Percentiles rank a stretch among this genome's conserved stretches.
Evolutionary conservation across 2,113 vertebrate species (phyloP).

Genomic region (Sinocyclocheilus anophthalmus): DNA sequence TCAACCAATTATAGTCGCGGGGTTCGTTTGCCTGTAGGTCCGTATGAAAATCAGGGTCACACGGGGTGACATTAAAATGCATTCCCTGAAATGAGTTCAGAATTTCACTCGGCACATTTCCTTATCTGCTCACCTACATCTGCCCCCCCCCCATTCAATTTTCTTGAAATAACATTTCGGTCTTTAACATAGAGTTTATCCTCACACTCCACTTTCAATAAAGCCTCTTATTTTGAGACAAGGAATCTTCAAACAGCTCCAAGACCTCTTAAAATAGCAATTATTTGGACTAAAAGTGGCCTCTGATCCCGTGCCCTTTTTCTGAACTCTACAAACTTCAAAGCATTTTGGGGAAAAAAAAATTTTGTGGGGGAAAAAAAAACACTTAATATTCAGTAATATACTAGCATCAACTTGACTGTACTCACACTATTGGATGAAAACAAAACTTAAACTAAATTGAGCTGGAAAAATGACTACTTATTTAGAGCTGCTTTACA

Average conservation of each 20-base stretch:
- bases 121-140: not conserved
- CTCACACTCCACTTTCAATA: not conserved
- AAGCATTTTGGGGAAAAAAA: not conserved
- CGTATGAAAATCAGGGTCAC: constrained; percentile 70
- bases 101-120: constrained; percentile 48
- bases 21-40: constrained; percentile 58
- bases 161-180: constrained; percentile 9
- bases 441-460: no score
- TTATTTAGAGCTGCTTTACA: no score
- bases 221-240: not conserved
- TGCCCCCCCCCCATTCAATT: not conserved
- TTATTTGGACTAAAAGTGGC: not conserved
- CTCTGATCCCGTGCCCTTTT: not conserved
- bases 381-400: no score
- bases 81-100: constrained; percentile 59
- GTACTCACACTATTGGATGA: no score
- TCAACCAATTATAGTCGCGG: constrained; percentile 61
- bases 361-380: no score
- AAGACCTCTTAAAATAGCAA: constrained; percentile 3
- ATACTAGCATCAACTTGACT: no score
- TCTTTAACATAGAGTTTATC: not conserved
- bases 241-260: not conserved
- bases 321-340: not conserved
- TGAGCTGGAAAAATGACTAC: no score
- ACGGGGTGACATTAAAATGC: constrained; percentile 62